These are phyloP conservation scores for Peromyscus leucopus DNA, from an alignment of 2,113 vertebrate species.

Conservation along the genomic window DNA sequence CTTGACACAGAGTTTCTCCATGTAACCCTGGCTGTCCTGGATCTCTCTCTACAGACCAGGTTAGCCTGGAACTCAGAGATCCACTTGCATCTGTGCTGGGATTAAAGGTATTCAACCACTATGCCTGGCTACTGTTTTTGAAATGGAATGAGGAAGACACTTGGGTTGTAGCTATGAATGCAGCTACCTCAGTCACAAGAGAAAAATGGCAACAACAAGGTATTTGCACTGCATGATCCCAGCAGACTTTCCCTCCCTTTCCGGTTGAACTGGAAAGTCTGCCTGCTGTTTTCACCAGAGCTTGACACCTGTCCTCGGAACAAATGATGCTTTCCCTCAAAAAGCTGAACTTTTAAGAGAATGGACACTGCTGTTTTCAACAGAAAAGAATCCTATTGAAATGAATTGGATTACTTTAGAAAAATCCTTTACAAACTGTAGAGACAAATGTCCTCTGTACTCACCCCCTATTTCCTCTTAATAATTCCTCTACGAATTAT, in stretches of 20 bases:
- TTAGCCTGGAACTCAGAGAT: neutral
- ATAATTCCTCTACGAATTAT: conserved; percentile 12
- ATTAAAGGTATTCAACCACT: neutral
- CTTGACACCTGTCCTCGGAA: neutral
- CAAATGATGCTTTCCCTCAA: conserved; percentile 15
- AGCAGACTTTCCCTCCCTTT: neutral
- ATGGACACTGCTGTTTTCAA: neutral
- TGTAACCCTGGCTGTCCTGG: neutral
- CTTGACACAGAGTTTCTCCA: neutral
- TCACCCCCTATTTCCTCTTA: neutral
- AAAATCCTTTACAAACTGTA: neutral
- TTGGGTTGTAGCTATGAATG: neutral
- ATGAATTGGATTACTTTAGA: conserved; percentile 5
- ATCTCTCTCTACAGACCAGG: neutral
- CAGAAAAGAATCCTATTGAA: conserved; percentile 34
- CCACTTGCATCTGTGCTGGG: neutral
- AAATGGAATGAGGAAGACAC: conserved; percentile 43
- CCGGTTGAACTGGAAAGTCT: neutral
- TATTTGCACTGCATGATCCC: conserved; percentile 25
- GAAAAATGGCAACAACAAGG: neutral
- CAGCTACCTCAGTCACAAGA: conserved; percentile 8
- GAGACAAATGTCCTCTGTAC: neutral
- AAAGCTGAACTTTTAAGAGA: conserved; percentile 39
- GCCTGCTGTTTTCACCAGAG: neutral
- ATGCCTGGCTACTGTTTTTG: neutral